Percentiles rank a stretch among this genome's conserved stretches.
phyloP scores from a whole-genome alignment of 2,888 invertebrate species.

The Dasysyrphus albostriatus region DNA sequence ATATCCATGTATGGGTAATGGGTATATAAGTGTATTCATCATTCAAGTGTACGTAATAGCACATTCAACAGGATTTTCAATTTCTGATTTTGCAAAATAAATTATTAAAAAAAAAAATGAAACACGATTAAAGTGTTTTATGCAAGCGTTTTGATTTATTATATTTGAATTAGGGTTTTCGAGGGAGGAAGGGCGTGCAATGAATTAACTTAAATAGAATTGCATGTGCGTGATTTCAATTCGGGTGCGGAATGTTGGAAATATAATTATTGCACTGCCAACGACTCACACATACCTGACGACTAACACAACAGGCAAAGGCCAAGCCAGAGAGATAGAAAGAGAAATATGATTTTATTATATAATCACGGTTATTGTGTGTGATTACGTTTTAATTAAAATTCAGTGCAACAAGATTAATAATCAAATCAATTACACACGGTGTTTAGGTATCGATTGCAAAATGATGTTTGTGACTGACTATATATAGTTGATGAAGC shows the following conservation, averaged over 20 bases:
- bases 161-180: constrained; percentile 35
- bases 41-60: constrained; percentile 64
- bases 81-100: constrained; percentile 38
- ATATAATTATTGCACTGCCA: constrained; percentile 53
- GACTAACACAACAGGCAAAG: not conserved
- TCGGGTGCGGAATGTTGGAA: constrained; percentile 48
- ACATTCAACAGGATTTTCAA: constrained; percentile 70
- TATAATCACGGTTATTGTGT: constrained; percentile 71
- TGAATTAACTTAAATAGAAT: constrained; percentile 39
- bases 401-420: constrained; percentile 72
- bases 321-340: not conserved
- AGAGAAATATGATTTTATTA: constrained; percentile 60
- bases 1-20: constrained; percentile 40
- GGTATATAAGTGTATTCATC: constrained; percentile 31
- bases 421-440: constrained; percentile 73
- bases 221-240: constrained; percentile 62
- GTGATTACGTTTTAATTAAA: constrained; percentile 72
- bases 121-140: constrained; percentile 63
- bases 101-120: constrained; percentile 10
- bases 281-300: constrained; percentile 13
- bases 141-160: constrained; percentile 66
- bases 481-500: constrained; percentile 51
- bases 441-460: constrained; percentile 73
- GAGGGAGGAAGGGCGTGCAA: not conserved
- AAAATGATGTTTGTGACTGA: constrained; percentile 60